Conservation (phyloP, 2,888 invertebrate species). For the Drosophila neonasuta region DNA sequence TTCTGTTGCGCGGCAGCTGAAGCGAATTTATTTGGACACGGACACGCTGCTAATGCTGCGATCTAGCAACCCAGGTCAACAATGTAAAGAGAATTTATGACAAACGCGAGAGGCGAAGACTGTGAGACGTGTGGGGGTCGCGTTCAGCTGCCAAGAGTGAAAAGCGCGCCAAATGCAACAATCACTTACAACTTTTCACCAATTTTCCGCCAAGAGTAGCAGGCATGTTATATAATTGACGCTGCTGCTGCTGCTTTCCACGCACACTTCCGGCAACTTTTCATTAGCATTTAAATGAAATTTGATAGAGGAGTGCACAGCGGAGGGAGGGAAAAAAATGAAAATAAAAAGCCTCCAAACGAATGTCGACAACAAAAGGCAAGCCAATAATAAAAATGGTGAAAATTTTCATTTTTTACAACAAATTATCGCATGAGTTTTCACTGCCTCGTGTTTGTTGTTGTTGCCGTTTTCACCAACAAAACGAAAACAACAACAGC, state of each 20-base stretch:
- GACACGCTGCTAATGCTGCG: constrained; percentile 40
- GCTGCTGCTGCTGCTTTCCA: constrained; percentile 51
- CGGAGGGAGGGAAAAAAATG: constrained; percentile 19
- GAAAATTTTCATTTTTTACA: constrained; percentile 75
- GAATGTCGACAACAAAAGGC: constrained; percentile 58
- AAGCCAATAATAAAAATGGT: constrained; percentile 70
- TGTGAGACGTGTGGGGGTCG: constrained; percentile 1
- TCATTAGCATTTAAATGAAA: constrained; percentile 76
- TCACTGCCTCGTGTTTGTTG: constrained; percentile 58
- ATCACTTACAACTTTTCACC: constrained; percentile 46
- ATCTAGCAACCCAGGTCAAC: constrained; percentile 18
- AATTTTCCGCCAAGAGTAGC: constrained; percentile 46
- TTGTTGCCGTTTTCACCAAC: constrained; percentile 67
- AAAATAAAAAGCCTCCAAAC: constrained; percentile 30
- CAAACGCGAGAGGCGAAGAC: constrained; percentile 1
- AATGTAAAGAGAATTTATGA: constrained; percentile 40
- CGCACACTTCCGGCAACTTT: constrained; percentile 69
- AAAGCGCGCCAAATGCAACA: constrained; percentile 53
- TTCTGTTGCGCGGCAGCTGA: constrained; percentile 50
- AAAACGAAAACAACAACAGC: constrained; percentile 39
- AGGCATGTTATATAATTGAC: constrained; percentile 63
- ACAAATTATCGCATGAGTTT: constrained; percentile 79
- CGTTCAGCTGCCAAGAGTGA: constrained; percentile 39
- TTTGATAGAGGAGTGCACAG: constrained; percentile 57
- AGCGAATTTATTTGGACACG: constrained; percentile 61